Base-by-base conservation (phyloP, 2,113 vertebrate genomes). In the Pseudopodoces humilis region DNA sequence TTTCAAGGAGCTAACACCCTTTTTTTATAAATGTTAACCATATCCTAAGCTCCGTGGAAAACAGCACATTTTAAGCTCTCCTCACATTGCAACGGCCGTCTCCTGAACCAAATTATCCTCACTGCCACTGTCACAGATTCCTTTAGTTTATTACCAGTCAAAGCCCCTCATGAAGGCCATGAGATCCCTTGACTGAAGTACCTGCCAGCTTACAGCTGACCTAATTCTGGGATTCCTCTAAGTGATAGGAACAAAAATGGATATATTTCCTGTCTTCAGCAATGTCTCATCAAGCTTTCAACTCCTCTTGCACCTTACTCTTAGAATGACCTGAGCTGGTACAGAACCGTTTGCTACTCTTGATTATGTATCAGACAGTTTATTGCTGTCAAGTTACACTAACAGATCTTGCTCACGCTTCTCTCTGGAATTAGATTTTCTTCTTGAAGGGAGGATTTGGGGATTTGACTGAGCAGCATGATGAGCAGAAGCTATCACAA, bases 1-100 rank as follows among this genome's bases (percentile, higher is more conserved):
- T 96, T 96, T 94, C 85, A 83, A 83, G 72, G 58, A 88, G 49
- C 88, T 90, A 94, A 81, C 69, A 64, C 88, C 75, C 69, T 15
- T 90, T 70, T 92, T 90, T 80, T 91, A 92, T 78, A 92, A 93
- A 76, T 53, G n/a, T 39, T 90, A 78, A 53, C 85, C 33, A 39
- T 95, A 92, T 41, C 83, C 52, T 86, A 71, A 75, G 11, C 23
- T 86, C 72, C 10, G 1, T 76, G 65, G 65, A 95, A 92, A 84
- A 80, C 30, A 84, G 27, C 39, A 68, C 59, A 52, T 62, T 88
- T 77, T 41, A 86, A 93, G 31, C 25, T 72, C 49, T 75, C 41
- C 25, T 58, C n/a, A 44, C 20, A 24, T 30, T 46, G 31, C 56
- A 79, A 31, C 33, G 52, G 6, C 39, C 83, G 44, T 56, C 11